Conservation (phyloP, 2,888 invertebrate species). For the Drosophila monieri region DNA sequence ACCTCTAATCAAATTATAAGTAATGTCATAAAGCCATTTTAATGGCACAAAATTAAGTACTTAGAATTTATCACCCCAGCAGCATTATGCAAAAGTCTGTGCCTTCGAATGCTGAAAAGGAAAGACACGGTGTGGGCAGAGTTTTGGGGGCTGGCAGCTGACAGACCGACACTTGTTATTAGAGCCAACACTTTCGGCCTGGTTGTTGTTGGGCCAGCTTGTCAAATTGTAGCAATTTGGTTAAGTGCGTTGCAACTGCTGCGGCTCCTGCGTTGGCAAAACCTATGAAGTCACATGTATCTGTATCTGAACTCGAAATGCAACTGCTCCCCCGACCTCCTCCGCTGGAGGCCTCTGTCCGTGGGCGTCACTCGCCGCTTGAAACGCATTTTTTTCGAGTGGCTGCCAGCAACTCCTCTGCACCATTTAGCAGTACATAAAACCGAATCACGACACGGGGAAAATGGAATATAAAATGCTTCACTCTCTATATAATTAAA, state of each 20-base stretch:
- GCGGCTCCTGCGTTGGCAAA: slow-evolving; percentile 24
- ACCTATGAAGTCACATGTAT: slow-evolving; percentile 24
- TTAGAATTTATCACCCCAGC: slow-evolving; percentile 58
- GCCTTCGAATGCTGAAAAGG: slow-evolving; percentile 15
- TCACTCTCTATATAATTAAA: slow-evolving; percentile 54
- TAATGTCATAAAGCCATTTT: slow-evolving; percentile 45
- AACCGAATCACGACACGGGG: slow-evolving; percentile 36
- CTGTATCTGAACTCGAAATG: slow-evolving; percentile 1
- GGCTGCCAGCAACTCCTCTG: slow-evolving; percentile 75
- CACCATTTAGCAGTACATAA: slow-evolving; percentile 79
- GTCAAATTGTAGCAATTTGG: slow-evolving; percentile 70
- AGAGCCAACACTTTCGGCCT: slow-evolving; percentile 61
- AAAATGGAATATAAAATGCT: slow-evolving; percentile 27
- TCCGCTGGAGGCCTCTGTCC: background rate
- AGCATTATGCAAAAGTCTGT: slow-evolving; percentile 29
- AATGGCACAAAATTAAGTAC: slow-evolving; percentile 57
- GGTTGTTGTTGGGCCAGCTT: slow-evolving; percentile 18
- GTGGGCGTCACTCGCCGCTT: slow-evolving; percentile 62
- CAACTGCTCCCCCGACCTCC: background rate
- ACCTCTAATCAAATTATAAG: slow-evolving; percentile 66
- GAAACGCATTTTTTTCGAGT: slow-evolving; percentile 65
- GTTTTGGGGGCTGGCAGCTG: slow-evolving; percentile 66
- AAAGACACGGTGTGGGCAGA: slow-evolving; percentile 58
- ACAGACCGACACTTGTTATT: slow-evolving; percentile 77
- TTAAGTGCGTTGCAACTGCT: slow-evolving; percentile 57